Evolutionary conservation across 2,888 invertebrate species (phyloP).

Genomic region (Pristionchus fissidentatus): DNA sequence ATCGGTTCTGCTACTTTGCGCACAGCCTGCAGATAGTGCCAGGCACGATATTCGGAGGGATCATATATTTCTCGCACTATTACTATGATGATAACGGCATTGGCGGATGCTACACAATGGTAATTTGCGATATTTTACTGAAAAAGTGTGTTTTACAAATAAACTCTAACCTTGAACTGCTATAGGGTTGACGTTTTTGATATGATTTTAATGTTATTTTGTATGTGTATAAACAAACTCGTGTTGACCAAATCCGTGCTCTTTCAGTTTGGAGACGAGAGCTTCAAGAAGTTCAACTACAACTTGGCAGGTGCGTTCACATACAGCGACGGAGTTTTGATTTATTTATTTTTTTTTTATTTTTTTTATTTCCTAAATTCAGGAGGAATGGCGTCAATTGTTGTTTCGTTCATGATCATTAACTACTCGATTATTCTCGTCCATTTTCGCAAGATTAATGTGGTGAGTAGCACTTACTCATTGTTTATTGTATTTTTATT

Average conservation of each 20-base stretch:
- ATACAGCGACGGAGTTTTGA: too few species aligned
- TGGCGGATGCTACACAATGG: not conserved
- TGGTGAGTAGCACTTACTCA: too few species aligned
- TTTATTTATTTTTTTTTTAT: too few species aligned
- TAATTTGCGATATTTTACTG: not conserved
- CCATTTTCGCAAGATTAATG: constrained; percentile 12
- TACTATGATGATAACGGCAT: constrained; percentile 3
- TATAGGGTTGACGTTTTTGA: too few species aligned
- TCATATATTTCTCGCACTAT: not conserved
- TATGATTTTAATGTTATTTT: too few species aligned
- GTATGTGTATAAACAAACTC: too few species aligned
- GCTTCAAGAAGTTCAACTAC: constrained; percentile 19
- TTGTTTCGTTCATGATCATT: not conserved
- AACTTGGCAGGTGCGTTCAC: constrained; percentile 21
- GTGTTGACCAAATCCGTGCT: not conserved
- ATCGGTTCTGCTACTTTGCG: constrained; percentile 33
- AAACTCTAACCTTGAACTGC: too few species aligned
- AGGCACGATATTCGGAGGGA: not conserved
- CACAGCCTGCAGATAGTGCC: not conserved
- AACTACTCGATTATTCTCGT: not conserved
- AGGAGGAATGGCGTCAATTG: not conserved
- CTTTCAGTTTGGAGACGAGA: not conserved
- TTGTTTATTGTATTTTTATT: too few species aligned
- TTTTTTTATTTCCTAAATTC: too few species aligned
- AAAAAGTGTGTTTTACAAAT: too few species aligned